Evolutionary conservation across 1,140 invertebrate genomes (phyloP).

Genomic region (Cylas formicarius): DNA sequence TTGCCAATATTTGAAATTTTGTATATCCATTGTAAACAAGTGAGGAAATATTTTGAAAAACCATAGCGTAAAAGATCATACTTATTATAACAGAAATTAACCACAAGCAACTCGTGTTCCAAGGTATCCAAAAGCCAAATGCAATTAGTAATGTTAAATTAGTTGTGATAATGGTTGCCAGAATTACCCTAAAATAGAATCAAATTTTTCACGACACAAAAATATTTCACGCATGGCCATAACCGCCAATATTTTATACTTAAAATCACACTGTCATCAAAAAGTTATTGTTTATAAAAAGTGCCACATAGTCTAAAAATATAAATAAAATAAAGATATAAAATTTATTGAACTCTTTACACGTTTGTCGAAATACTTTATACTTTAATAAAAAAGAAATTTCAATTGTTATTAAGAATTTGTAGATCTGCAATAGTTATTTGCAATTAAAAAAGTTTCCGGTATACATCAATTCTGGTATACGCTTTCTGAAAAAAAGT

Average conservation of each 20-base stretch:
- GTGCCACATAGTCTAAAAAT: no score
- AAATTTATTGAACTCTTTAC: no score
- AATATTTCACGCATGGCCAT: constrained; percentile 1
- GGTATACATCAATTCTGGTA: no score
- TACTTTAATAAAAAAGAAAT: no score
- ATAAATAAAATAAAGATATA: no score
- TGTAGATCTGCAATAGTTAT: no score
- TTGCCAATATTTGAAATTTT: constrained; percentile 1
- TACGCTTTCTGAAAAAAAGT: no score
- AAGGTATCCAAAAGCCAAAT: constrained; percentile 29
- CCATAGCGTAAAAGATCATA: constrained; percentile 18
- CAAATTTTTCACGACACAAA: not conserved
- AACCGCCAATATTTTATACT: not conserved
- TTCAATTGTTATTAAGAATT: no score
- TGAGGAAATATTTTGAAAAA: constrained; percentile 23
- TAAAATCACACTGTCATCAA: no score
- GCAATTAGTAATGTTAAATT: constrained; percentile 19
- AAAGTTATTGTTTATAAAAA: no score
- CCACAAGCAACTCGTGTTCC: constrained; percentile 23
- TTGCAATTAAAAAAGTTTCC: no score
- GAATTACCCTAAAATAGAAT: constrained; percentile 11
- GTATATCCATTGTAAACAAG: constrained; percentile 6
- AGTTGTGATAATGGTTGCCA: constrained; percentile 4
- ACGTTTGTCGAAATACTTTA: no score
- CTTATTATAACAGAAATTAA: constrained; percentile 19